These are phyloP conservation scores for Diceros bicornis DNA, from an alignment of 2,797 vertebrate genomes.

Conservation along the genomic window DNA sequence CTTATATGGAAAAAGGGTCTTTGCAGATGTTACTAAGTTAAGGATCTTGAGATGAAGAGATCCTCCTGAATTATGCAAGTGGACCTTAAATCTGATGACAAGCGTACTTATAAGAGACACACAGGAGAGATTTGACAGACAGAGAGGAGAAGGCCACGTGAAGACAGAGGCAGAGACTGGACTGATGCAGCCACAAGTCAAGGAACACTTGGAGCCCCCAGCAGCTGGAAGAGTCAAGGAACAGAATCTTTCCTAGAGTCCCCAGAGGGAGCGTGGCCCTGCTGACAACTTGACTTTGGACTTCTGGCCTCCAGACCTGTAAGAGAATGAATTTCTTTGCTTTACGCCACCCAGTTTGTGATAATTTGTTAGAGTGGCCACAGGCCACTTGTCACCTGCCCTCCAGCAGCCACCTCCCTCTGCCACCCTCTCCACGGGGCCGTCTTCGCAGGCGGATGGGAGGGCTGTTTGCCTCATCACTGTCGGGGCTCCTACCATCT, in stretches of 20 bases:
- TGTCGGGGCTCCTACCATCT: neutral
- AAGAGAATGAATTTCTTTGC: neutral
- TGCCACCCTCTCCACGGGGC: rapidly evolving
- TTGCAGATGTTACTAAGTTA: neutral
- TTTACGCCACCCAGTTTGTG: neutral
- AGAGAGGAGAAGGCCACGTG: neutral
- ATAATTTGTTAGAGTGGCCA: neutral
- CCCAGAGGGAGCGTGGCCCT: neutral
- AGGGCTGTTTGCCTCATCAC: neutral
- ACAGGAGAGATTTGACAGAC: neutral
- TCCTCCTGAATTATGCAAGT: neutral
- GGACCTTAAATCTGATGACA: neutral
- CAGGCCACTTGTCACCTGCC: neutral
- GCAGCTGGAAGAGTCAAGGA: neutral
- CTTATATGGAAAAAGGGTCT: neutral
- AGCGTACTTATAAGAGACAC: neutral
- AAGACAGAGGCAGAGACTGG: neutral
- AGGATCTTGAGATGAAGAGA: neutral
- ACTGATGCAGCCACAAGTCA: neutral
- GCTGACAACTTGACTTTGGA: neutral
- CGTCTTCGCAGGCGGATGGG: rapidly evolving
- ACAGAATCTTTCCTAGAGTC: no score
- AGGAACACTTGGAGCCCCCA: neutral
- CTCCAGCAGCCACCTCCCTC: no score
- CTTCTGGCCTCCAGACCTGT: neutral